phyloP scores from a whole-genome alignment of 92 coral and sea anemone species.

The Porites divaricata region DNA sequence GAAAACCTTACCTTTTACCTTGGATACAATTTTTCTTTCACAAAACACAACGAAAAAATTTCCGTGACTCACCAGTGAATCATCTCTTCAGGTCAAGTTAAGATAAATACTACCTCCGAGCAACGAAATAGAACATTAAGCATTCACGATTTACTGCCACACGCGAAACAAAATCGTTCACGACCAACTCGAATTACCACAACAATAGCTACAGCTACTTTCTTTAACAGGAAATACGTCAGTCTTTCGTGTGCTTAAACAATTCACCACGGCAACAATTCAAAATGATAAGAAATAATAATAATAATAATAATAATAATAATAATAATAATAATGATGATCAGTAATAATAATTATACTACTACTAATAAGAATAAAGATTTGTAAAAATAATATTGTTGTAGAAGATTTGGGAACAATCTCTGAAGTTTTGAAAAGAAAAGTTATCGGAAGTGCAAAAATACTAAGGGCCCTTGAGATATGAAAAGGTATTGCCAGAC shows the following conservation, averaged over 20 bases:
- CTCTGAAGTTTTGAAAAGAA: no score
- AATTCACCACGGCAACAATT: slow-evolving; percentile 6
- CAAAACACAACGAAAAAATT: background rate
- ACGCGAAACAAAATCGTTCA: slow-evolving; percentile 1
- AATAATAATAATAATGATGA: no score
- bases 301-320: no score
- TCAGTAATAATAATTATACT: no score
- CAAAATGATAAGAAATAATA: no score
- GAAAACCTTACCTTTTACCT: slow-evolving; percentile 19
- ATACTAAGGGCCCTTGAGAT: no score
- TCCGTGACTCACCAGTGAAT: background rate
- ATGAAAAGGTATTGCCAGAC: no score
- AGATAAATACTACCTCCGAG: background rate
- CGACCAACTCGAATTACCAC: slow-evolving; percentile 12
- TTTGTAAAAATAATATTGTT: no score
- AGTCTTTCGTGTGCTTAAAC: slow-evolving; percentile 7
- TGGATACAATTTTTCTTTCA: background rate
- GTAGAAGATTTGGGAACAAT: no score
- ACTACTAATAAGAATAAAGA: no score
- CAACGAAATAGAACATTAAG: background rate
- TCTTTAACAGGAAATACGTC: slow-evolving; percentile 24
- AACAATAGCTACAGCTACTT: slow-evolving; percentile 15
- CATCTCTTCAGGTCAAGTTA: background rate
- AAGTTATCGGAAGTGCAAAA: no score
- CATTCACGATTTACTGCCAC: background rate